A percentile compares a stretch with the other conserved stretches of the same genome.
Conservation (phyloP, 2,113 vertebrate genomes). For the Sinocyclocheilus anophthalmus region DNA sequence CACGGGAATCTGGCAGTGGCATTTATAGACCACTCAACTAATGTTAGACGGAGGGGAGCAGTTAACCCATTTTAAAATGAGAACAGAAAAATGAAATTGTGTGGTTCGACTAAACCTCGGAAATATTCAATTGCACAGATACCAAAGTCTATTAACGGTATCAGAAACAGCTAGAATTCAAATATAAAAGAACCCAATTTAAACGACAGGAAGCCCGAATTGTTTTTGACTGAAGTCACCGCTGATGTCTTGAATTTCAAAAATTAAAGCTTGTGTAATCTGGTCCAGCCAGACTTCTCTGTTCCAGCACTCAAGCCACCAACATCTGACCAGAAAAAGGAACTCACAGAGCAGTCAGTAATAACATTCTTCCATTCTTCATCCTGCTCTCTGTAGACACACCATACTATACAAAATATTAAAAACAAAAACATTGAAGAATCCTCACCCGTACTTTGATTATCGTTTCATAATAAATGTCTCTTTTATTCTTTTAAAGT, state of each 20-base stretch:
- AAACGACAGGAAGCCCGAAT: conserved; percentile 21
- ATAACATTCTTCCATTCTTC: conserved; percentile 51
- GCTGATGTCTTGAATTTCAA: not conserved
- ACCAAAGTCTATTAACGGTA: not conserved
- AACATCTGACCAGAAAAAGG: conserved; percentile 57
- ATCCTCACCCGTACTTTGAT: conserved; percentile 70
- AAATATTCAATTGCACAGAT: not conserved
- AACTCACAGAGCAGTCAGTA: conserved; percentile 63
- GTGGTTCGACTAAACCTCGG: not conserved
- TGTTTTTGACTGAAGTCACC: conserved; percentile 12
- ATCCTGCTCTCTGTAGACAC: conserved; percentile 61
- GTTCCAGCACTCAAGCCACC: conserved; percentile 55
- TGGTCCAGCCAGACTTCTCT: conserved; percentile 63
- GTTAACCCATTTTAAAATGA: conserved; percentile 21
- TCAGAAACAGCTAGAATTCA: not conserved
- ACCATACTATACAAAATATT: conserved; percentile 73
- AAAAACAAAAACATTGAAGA: conserved; percentile 69
- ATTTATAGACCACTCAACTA: conserved; percentile 56
- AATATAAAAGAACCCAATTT: conserved; percentile 5
- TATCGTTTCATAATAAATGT: conserved; percentile 66
- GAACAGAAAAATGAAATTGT: not conserved
- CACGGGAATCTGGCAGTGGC: conserved; percentile 61
- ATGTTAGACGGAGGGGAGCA: conserved; percentile 5
- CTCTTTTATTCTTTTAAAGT: conserved; percentile 56
- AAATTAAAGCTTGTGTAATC: conserved; percentile 42